phyloP scores from a whole-genome alignment of 2,113 vertebrate species.

The Apus apus region DNA sequence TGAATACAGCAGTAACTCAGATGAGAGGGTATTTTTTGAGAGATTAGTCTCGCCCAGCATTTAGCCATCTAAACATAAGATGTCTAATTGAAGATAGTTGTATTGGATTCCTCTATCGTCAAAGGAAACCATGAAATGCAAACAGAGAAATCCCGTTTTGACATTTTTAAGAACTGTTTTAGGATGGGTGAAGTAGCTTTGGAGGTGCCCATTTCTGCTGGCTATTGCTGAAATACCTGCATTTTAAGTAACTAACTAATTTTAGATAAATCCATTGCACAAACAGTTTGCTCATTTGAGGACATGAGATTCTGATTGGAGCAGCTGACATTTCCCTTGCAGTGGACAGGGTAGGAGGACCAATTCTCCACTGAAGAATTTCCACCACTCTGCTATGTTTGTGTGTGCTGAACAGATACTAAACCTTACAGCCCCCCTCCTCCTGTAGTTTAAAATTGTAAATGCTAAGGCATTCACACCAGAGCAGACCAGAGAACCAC shows the following conservation, averaged over 20 bases:
- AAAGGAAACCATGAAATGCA: background rate
- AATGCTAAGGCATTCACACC: background rate
- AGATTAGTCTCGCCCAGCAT: background rate
- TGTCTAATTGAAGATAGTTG: background rate
- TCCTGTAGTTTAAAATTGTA: background rate
- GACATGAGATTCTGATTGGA: background rate
- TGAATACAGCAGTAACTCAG: background rate
- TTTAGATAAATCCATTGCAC: background rate
- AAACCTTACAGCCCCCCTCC: background rate
- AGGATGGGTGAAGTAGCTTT: background rate
- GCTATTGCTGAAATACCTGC: background rate
- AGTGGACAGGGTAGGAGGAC: too few relatives aligned
- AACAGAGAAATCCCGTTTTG: background rate
- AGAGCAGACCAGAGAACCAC: background rate
- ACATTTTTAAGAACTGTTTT: background rate
- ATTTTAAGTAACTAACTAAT: background rate
- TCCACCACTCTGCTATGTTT: background rate
- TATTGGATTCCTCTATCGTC: background rate
- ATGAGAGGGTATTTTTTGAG: background rate
- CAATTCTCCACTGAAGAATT: background rate
- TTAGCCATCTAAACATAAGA: background rate
- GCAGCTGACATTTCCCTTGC: background rate
- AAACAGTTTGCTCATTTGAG: background rate
- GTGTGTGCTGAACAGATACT: background rate
- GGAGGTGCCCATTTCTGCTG: background rate